phyloP scores from a whole-genome alignment of 2,113 vertebrate genomes.

The Mirounga angustirostris region DNA sequence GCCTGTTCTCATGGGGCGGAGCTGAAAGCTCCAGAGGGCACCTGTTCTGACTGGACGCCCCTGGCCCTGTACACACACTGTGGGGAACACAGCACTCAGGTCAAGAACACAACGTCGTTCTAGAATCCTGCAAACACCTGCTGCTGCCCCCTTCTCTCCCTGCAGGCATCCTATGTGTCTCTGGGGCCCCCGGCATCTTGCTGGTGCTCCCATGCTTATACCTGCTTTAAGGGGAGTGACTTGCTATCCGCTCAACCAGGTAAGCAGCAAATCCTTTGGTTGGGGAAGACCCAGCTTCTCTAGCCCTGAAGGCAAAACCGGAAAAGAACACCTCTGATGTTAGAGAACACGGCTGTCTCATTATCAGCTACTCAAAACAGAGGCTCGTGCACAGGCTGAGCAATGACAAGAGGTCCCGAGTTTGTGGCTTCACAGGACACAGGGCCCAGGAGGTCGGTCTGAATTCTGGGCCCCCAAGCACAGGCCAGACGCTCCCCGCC shows the following conservation, averaged over 20 bases:
- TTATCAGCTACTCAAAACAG: not conserved
- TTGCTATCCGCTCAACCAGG: not conserved
- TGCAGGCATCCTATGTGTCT: not conserved
- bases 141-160: not conserved
- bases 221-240: not conserved
- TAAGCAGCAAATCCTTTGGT: not conserved
- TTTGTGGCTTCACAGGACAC: not conserved
- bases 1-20: not conserved
- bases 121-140: not conserved
- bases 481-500: not conserved
- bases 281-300: not conserved
- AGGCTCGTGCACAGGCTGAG: not conserved
- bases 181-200: not conserved
- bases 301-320: not conserved
- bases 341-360: not conserved
- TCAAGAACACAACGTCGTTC: not conserved
- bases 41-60: not conserved
- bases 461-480: not conserved
- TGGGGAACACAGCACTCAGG: not conserved
- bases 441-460: not conserved
- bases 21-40: not conserved
- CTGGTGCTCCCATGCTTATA: not conserved
- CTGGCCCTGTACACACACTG: fast-evolving
- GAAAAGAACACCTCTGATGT: not conserved
- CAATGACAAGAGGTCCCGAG: fast-evolving